Evolutionary conservation across 2,113 vertebrate species (phyloP).

Genomic region (Tragelaphus imberbis): DNA sequence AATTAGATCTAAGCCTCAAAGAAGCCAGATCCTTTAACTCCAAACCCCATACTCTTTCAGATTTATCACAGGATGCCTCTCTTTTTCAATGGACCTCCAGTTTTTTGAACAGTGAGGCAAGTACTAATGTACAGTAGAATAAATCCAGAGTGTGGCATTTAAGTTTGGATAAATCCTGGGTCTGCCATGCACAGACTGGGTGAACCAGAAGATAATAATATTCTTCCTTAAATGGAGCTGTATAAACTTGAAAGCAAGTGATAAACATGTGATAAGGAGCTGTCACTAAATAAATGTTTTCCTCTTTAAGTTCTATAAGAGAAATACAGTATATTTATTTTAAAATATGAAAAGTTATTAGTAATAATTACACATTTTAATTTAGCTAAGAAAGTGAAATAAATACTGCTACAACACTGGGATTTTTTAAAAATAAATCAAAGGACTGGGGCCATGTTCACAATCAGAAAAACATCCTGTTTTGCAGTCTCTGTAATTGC

Average conservation of each 20-base stretch:
- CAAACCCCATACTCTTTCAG: not conserved
- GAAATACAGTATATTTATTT: not conserved
- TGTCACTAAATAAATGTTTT: not conserved
- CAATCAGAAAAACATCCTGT: not conserved
- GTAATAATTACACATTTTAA: not conserved
- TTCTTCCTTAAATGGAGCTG: not conserved
- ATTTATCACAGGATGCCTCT: not conserved
- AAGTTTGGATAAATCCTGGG: not conserved
- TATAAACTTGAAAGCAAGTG: not conserved
- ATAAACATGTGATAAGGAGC: not conserved
- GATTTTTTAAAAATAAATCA: not conserved
- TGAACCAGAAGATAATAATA: not conserved
- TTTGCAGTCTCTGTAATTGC: not conserved
- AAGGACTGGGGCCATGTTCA: not conserved
- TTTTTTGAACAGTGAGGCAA: not conserved
- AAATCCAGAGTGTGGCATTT: not conserved
- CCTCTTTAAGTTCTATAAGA: not conserved
- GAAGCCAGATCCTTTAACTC: not conserved
- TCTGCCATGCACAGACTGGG: not conserved
- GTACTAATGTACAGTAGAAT: not conserved
- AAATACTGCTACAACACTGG: not conserved
- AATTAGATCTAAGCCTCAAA: not conserved
- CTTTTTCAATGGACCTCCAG: not conserved
- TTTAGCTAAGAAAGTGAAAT: not conserved
- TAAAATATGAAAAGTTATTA: not conserved